These are phyloP conservation scores for Furcifer pardalis DNA, from an alignment of 2,797 vertebrate genomes.

Conservation along the genomic window DNA sequence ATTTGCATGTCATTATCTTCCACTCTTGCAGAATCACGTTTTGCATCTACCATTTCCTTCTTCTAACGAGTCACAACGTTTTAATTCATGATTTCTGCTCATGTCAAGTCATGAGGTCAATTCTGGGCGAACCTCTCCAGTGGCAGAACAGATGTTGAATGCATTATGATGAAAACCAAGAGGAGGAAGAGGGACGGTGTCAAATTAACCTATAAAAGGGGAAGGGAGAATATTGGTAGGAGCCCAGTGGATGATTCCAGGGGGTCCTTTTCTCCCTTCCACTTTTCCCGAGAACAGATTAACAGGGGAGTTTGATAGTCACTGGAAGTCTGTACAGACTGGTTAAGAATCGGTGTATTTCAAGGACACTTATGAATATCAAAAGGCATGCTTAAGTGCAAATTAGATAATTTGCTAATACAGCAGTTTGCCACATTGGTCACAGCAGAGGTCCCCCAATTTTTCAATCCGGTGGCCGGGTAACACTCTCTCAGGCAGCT, in stretches of 20 bases:
- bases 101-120: constrained; percentile 13
- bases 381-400: neutral
- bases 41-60: constrained; percentile 35
- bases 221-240: neutral
- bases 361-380: neutral
- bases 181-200: constrained; percentile 38
- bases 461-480: too few species aligned
- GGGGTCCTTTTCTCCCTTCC: neutral
- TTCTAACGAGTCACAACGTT: constrained; percentile 37
- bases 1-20: constrained; percentile 33
- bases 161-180: constrained; percentile 39
- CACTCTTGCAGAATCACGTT: constrained; percentile 18
- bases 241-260: neutral
- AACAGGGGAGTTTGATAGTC: neutral
- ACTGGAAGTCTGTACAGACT: neutral
- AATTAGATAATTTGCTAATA: neutral
- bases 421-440: neutral
- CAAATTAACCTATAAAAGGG: constrained; percentile 34
- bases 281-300: neutral
- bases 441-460: neutral
- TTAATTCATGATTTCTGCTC: constrained; percentile 45
- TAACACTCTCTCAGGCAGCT: too few species aligned
- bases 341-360: neutral
- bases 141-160: constrained; percentile 21
- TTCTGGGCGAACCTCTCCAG: neutral